Base-by-base conservation (phyloP, 2,888 invertebrate genomes). In the Crioceris asparagi region DNA sequence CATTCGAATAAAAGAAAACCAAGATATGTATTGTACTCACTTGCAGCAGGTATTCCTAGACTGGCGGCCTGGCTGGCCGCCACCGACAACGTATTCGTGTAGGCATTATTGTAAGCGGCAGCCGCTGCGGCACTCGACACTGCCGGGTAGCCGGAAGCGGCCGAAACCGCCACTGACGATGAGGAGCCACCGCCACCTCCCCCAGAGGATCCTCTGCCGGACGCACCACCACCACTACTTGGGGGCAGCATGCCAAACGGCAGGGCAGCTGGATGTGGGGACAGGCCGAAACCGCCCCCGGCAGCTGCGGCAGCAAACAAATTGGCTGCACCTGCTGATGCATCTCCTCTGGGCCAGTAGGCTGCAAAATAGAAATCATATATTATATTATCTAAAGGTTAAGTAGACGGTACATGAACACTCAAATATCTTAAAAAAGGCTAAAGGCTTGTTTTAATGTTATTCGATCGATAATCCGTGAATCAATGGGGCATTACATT, bases 61-160 rank as follows among this genome's bases (percentile, higher is more conserved):
- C 83, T 83, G 36, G 85, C 85, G 25, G 86, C 86, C 66, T 86
- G 86, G 60, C 83, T 84, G 48, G 85, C 86, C 35, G 85, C 85
- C 51, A 84, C 85, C 48, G 84, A 83, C 57, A 86, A 75, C 38
- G 85, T 83, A 51, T 76, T 76, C 48, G 77, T 77, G 52, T 74
- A 74, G 44, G 62, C 63, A 47, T 60, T 60, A 48, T 52, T 62
- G 51, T 62, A 60, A 35, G 59, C 60, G 34, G 62, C 63, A 26
- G 62, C 60, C 32, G 62, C 61, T 29, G 63, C 61, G 26, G 58
- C 56, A 32, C 42, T 70, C 62, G 36, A 66, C 62, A 17, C 49
- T 36, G 48, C 69, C 66, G 45, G 51, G 39, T 48, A 39, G 11
- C 17, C 16, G 17, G 43, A 40, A 15, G 39, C n/a, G 49, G 40